Evolutionary conservation across 1,140 invertebrate genomes (phyloP), one percentile per base, ranked within the genome.

Genomic region (Achatina immaculata): DNA sequence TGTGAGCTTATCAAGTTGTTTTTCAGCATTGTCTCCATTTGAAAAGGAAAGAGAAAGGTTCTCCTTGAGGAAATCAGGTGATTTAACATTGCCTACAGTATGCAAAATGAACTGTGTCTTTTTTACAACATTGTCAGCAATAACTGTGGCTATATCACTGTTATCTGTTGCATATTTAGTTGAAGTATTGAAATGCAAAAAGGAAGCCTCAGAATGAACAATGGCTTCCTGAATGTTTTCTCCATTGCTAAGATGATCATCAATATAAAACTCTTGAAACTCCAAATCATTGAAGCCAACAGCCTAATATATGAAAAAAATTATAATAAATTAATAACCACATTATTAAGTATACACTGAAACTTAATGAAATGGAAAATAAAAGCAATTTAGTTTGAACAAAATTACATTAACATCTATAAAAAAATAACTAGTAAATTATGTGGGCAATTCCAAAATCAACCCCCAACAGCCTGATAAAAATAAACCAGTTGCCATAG

Each of bases 241-340:
- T 62, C n/a, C 28, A 16, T 28, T 62, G 58, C 31, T 28, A 62
- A 62, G 21, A 4, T 62, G n/a, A 62, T 62, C 58, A 62, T 62
- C 58, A 62, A 62, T 62, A 34, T 62, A 62, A 62, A 62, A 62
- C 58, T 62, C 58, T 31, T 16, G 58, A 28, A 62, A 62, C 58
- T 62, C 58, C 28, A 62, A 62, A 28, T 62, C 58, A 62, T 28
- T 31, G 58, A n/a, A 1, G n/a, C 28, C 28, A 62, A 31, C 58
- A 6, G 31, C 58, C 58, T 62, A 62, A 31, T 31, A 62, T 28
- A 62, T 31, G 31, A 62, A 62, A 28, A 62, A 7, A 62, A 62
- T 58, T 24, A 58, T 4, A 58, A 58, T 58, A 58, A 24, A 58
- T 19, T n/a, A 58, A 4, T 58, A 4, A 58, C 7, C n/a, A n/a